Evolutionary conservation across 1,140 invertebrate genomes (phyloP).

Genomic region (Diabrotica undecimpunctata): DNA sequence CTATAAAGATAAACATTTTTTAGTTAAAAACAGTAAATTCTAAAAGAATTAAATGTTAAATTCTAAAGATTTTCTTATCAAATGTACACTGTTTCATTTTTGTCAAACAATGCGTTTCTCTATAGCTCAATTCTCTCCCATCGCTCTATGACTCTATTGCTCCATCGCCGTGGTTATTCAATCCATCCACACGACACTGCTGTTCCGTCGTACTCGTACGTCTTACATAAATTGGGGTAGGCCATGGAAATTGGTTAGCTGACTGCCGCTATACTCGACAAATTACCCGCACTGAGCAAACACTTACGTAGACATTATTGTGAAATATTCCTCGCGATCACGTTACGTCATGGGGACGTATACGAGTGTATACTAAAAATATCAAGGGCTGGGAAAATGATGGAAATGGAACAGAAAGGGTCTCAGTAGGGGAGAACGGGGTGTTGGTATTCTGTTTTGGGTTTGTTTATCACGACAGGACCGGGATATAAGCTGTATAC

Average conservation of each 20-base stretch:
- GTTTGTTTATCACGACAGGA: background rate
- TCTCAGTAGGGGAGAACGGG: background rate
- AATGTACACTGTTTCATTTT: too few species aligned
- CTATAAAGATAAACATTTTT: too few species aligned
- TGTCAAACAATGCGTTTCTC: too few species aligned
- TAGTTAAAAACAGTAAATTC: too few species aligned
- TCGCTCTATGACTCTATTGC: too few species aligned
- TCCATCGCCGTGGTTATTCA: background rate
- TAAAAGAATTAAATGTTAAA: too few species aligned
- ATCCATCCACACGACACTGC: background rate
- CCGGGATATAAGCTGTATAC: too few species aligned
- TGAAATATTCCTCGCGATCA: slow-evolving; percentile 27
- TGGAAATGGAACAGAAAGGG: background rate
- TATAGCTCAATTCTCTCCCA: too few species aligned
- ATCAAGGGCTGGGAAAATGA: background rate
- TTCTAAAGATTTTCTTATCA: too few species aligned
- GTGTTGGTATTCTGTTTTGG: background rate
- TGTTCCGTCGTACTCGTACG: background rate
- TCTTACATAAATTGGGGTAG: slow-evolving; percentile 23
- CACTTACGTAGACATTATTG: slow-evolving; percentile 28
- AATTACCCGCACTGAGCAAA: slow-evolving; percentile 29
- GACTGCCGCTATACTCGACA: slow-evolving; percentile 17
- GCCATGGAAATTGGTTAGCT: slow-evolving; percentile 15
- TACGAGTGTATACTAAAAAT: slow-evolving; percentile 3
- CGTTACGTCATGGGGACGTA: slow-evolving; percentile 17